phyloP scores from a whole-genome alignment of 2,797 vertebrate genomes.

The Poliocrania exsul region DNA sequence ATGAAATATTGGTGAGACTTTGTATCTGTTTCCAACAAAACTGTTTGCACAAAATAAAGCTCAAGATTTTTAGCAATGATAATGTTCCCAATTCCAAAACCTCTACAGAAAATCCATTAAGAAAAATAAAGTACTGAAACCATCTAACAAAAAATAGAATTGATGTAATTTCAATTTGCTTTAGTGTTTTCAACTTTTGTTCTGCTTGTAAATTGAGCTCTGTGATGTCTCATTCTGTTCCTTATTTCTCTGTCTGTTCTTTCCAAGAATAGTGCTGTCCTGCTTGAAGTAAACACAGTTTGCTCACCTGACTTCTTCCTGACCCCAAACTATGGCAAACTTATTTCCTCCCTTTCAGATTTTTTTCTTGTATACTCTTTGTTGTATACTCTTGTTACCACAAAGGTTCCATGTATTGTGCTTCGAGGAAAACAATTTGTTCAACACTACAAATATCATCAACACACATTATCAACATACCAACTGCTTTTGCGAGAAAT shows the following conservation, averaged over 20 bases:
- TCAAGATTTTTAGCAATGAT: not conserved
- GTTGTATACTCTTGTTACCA: not conserved
- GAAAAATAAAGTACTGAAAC: not conserved
- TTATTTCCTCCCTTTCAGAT: conserved; percentile 48
- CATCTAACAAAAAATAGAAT: not conserved
- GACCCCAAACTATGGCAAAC: not conserved
- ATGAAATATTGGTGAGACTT: not conserved
- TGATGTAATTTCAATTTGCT: not conserved
- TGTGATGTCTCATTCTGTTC: not conserved
- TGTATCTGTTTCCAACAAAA: not conserved
- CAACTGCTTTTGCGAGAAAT: not conserved
- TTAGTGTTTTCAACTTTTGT: not conserved
- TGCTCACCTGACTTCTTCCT: conserved; percentile 37
- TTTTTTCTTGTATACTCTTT: not conserved
- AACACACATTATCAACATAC: not conserved
- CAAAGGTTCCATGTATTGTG: not conserved
- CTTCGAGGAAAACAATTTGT: not conserved
- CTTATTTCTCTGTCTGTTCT: not conserved
- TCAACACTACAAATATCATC: not conserved
- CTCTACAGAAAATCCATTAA: not conserved
- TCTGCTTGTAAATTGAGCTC: not conserved
- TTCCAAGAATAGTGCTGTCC: conserved; percentile 42
- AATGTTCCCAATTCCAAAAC: not conserved
- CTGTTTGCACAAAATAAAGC: not conserved
- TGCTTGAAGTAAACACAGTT: conserved; percentile 24